Evolutionary conservation across 2,797 vertebrate species (phyloP).

Genomic region (Platalea minor): DNA sequence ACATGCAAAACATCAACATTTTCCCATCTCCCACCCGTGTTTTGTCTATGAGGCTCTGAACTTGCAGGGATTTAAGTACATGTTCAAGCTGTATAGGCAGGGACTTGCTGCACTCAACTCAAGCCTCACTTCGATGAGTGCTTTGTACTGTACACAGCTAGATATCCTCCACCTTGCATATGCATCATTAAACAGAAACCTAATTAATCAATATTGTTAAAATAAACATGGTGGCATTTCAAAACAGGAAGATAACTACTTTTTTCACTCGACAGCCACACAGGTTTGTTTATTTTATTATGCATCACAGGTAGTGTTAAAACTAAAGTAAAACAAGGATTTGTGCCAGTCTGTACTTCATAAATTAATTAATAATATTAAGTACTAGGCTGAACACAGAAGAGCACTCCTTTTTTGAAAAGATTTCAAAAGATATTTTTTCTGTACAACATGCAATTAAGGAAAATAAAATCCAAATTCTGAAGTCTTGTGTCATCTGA

Average conservation of each 20-base stretch:
- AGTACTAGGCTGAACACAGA: background rate
- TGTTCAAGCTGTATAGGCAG: background rate
- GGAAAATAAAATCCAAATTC: background rate
- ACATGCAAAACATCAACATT: background rate
- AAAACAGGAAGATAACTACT: background rate
- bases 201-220: constrained; percentile 13
- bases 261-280: background rate
- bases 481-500: background rate
- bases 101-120: background rate
- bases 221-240: background rate
- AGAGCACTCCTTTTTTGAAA: background rate
- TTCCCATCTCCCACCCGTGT: background rate
- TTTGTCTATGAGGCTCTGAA: background rate
- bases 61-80: background rate
- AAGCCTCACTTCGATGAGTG: background rate
- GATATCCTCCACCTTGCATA: background rate
- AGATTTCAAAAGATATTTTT: background rate
- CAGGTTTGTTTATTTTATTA: background rate
- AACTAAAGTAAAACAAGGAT: background rate
- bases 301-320: background rate
- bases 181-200: background rate
- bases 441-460: background rate
- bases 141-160: background rate
- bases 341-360: background rate
- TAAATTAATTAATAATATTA: background rate